Evolutionary conservation across 2,888 invertebrate species (phyloP).

Genomic region (Pammene aurita): DNA sequence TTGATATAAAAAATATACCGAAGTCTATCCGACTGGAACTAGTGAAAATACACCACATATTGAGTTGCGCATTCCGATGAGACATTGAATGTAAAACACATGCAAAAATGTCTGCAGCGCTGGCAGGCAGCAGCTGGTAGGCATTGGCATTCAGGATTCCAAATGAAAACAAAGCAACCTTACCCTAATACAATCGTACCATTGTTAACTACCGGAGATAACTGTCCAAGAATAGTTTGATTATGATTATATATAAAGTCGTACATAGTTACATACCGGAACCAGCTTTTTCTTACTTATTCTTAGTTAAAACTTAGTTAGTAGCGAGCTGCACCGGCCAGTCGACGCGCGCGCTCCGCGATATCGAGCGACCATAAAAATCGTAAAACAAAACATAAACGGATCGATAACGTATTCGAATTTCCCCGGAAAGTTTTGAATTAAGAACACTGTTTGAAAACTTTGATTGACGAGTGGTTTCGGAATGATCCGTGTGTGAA

Average conservation of each 20-base stretch:
- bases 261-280: constrained; percentile 36
- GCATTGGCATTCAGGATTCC: not conserved
- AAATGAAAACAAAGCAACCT: constrained; percentile 38
- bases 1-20: no score
- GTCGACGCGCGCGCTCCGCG: constrained; percentile 63
- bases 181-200: constrained; percentile 43
- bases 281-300: constrained; percentile 43
- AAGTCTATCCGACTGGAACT: not conserved
- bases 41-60: not conserved
- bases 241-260: constrained; percentile 12
- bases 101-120: not conserved
- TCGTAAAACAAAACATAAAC: constrained; percentile 51
- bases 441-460: constrained; percentile 62
- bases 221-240: constrained; percentile 29
- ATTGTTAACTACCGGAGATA: constrained; percentile 40
- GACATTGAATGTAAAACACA: not conserved
- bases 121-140: not conserved
- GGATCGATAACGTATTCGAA: constrained; percentile 53
- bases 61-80: not conserved
- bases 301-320: constrained; percentile 49
- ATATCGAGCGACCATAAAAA: constrained; percentile 49
- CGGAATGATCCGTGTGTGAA: constrained; percentile 35
- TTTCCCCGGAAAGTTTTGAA: constrained; percentile 57
- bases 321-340: constrained; percentile 66
- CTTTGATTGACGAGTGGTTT: constrained; percentile 47